Conservation (phyloP, 2,888 invertebrate genomes). For the Marasmarcha lunaedactyla region DNA sequence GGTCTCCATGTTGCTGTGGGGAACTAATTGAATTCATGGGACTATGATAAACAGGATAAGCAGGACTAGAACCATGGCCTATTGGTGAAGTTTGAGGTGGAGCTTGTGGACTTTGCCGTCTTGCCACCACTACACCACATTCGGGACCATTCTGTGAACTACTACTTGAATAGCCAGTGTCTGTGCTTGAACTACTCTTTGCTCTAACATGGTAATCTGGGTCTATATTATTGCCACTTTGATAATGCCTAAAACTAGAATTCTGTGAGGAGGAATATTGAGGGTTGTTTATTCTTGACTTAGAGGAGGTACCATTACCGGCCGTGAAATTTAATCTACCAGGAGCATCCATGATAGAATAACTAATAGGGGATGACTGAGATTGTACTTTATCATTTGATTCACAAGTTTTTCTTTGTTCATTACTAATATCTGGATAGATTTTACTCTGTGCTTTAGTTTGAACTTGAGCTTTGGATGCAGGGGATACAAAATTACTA, state of each 20-base stretch:
- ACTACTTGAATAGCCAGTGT: slow-evolving; percentile 73
- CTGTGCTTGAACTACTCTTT: slow-evolving; percentile 73
- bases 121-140: slow-evolving; percentile 74
- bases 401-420: slow-evolving; percentile 68
- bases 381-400: slow-evolving; percentile 62
- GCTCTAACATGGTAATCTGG: slow-evolving; percentile 73
- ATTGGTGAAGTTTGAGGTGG: slow-evolving; percentile 80
- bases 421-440: slow-evolving; percentile 75
- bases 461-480: slow-evolving; percentile 71
- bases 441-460: slow-evolving; percentile 84
- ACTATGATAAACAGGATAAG: slow-evolving; percentile 87
- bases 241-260: slow-evolving; percentile 73
- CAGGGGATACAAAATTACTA: slow-evolving; percentile 65
- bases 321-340: slow-evolving; percentile 73
- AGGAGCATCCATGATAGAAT: slow-evolving; percentile 79
- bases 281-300: slow-evolving; percentile 57
- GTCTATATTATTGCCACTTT: slow-evolving; percentile 71
- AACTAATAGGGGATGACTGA: slow-evolving; percentile 81
- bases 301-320: slow-evolving; percentile 61
- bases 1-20: slow-evolving; percentile 75
- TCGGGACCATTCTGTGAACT: slow-evolving; percentile 76
- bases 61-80: slow-evolving; percentile 81
- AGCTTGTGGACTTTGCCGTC: slow-evolving; percentile 78
- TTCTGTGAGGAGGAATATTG: slow-evolving; percentile 65
- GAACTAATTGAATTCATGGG: slow-evolving; percentile 83